Conservation (phyloP, 2,797 vertebrate species). For the Phoeniculus purpureus region DNA sequence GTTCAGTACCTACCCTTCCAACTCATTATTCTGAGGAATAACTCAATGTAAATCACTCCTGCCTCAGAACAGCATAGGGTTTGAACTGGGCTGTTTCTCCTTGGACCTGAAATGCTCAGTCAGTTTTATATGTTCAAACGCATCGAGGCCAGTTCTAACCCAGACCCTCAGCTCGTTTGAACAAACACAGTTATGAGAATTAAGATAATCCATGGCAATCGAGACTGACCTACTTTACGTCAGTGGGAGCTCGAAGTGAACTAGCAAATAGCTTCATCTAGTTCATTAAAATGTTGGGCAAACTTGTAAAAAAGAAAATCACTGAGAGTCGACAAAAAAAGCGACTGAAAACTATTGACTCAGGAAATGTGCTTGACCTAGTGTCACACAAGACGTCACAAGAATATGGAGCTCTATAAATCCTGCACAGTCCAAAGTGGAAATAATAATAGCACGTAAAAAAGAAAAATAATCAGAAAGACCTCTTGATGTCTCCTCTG, state of each 20-base stretch:
- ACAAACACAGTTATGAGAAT: not conserved
- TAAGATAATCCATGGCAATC: not conserved
- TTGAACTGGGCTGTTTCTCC: not conserved
- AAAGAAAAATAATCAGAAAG: not conserved
- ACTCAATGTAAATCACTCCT: not conserved
- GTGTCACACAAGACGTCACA: rapidly evolving
- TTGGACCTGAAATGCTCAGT: not conserved
- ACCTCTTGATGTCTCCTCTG: not conserved
- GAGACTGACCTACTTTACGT: not conserved
- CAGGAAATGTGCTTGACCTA: not conserved
- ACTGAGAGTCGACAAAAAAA: not conserved
- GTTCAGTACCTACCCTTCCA: not conserved
- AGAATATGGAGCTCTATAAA: not conserved
- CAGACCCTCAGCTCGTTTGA: not conserved
- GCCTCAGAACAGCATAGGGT: too few species aligned
- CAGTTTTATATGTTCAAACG: not conserved
- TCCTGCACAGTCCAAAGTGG: not conserved
- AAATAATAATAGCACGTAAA: rapidly evolving
- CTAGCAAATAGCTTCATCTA: not conserved
- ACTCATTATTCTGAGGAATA: not conserved
- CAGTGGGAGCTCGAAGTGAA: not conserved
- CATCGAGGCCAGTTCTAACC: not conserved
- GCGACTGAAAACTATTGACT: not conserved
- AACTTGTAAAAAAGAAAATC: not conserved
- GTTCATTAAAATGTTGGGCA: not conserved